phyloP scores from a whole-genome alignment of 2,888 invertebrate species.

The Aplocera efformata region DNA sequence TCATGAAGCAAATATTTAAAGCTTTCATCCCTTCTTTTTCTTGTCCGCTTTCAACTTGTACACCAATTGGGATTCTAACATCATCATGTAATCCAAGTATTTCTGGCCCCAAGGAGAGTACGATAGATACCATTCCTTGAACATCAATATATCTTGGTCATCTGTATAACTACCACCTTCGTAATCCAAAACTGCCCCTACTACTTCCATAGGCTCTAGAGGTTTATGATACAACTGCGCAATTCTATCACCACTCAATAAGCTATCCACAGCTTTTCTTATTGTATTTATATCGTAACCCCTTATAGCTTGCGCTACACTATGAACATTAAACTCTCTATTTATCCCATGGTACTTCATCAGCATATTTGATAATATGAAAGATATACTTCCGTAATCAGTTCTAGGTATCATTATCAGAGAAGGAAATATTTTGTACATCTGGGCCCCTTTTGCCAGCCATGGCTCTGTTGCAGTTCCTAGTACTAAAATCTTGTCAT shows the following conservation, averaged over 20 bases:
- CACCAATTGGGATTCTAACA: conserved; percentile 53
- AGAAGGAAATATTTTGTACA: conserved; percentile 81
- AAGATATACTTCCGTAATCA: conserved; percentile 81
- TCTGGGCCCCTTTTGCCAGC: conserved; percentile 66
- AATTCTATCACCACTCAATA: conserved; percentile 72
- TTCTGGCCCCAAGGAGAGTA: conserved; percentile 57
- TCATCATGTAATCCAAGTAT: conserved; percentile 49
- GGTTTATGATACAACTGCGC: conserved; percentile 77
- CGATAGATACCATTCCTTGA: conserved; percentile 67
- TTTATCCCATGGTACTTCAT: conserved; percentile 81
- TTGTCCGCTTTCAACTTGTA: conserved; percentile 60
- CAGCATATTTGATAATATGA: conserved; percentile 74
- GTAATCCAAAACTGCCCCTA: conserved; percentile 59
- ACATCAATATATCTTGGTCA: conserved; percentile 67
- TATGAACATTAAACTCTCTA: conserved; percentile 80
- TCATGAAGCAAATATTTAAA: no score
- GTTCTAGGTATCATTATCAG: conserved; percentile 76
- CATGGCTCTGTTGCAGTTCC: conserved; percentile 86
- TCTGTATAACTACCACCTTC: conserved; percentile 54
- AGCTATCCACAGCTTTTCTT: conserved; percentile 55
- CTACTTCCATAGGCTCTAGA: conserved; percentile 71
- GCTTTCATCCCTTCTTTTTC: conserved; percentile 30
- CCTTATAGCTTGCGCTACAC: conserved; percentile 74
- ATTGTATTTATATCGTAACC: conserved; percentile 78
- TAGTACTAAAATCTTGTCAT: conserved; percentile 85